Percentiles rank a stretch among this genome's conserved stretches.
These are phyloP conservation scores for Lanius collurio DNA, from an alignment of 2,113 vertebrate genomes.

Conservation along the genomic window DNA sequence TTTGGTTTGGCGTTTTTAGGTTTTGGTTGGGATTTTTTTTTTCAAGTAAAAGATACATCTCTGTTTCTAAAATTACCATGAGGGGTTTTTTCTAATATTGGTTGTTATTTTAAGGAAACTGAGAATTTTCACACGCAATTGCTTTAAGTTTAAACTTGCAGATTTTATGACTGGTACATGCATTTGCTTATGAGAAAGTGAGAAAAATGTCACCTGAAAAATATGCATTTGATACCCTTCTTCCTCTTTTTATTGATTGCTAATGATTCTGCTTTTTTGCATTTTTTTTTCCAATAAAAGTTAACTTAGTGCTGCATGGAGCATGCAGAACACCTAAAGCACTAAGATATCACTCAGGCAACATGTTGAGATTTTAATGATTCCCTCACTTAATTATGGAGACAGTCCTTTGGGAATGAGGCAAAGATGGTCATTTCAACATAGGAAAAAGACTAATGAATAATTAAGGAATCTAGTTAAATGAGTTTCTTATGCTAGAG, in stretches of 20 bases:
- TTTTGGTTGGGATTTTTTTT: background rate
- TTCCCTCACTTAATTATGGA: conserved; percentile 53
- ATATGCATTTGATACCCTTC: background rate
- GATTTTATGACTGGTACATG: background rate
- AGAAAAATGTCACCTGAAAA: background rate
- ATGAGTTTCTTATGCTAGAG: background rate
- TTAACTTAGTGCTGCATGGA: background rate
- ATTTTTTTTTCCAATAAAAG: background rate
- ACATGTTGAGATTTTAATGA: conserved; percentile 6
- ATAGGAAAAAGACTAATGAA: conserved; percentile 30
- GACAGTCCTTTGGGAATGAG: conserved; percentile 3
- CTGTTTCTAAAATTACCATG: background rate
- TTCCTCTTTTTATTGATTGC: background rate
- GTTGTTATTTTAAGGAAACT: background rate
- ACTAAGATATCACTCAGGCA: background rate
- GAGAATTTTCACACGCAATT: background rate
- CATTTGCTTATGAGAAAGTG: background rate
- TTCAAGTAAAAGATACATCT: background rate
- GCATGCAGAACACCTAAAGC: background rate
- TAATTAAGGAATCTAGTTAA: conserved; percentile 39
- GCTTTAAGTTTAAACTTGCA: background rate
- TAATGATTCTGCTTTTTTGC: background rate
- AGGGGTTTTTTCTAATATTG: background rate
- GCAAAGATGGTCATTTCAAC: conserved; percentile 10
- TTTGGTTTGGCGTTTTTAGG: background rate